Conservation (phyloP, 2,888 invertebrate species). For the Piscicola geometra region DNA sequence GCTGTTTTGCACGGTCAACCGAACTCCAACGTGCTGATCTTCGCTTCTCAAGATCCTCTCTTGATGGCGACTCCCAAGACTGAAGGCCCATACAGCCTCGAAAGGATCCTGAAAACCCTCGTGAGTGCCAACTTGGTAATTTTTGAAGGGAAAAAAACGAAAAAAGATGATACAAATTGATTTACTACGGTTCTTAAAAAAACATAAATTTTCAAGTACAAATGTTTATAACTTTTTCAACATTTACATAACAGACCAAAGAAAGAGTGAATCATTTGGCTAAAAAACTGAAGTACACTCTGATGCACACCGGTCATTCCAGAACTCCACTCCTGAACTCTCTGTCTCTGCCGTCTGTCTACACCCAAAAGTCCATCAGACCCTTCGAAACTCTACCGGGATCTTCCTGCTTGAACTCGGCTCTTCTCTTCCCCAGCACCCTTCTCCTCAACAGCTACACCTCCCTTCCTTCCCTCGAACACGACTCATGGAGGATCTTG, state of each 20-base stretch:
- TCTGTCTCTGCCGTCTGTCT: not conserved
- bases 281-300: not conserved
- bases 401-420: not conserved
- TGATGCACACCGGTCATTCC: not conserved
- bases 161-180: too few species aligned
- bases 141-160: too few species aligned
- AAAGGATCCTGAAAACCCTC: not conserved
- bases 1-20: not conserved
- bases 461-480: conserved; percentile 8
- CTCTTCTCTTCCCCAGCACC: not conserved
- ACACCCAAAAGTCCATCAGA: not conserved
- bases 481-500: conserved; percentile 2
- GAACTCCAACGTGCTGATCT: not conserved
- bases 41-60: not conserved
- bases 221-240: not conserved
- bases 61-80: not conserved
- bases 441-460: not conserved
- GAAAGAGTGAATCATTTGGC: not conserved
- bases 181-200: too few species aligned
- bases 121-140: not conserved
- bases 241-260: not conserved
- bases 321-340: not conserved
- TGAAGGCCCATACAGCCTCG: not conserved
- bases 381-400: not conserved
- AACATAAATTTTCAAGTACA: too few species aligned